Evolutionary conservation across 2,888 invertebrate species (phyloP), one percentile per base, ranked within the genome.

Genomic region (Trisateles emortualis): DNA sequence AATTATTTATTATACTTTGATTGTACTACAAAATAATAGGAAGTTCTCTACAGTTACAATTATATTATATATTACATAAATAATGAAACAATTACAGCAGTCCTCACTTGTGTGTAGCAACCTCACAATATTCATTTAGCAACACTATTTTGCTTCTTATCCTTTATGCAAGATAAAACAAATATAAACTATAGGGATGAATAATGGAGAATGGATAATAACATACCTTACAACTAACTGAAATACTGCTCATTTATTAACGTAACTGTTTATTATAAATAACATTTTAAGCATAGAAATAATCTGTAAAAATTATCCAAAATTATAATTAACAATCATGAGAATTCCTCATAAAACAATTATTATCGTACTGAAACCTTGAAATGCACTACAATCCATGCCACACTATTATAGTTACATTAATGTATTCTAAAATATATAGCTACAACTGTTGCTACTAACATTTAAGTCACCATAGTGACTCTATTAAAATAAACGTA

Each of bases 21-120:
- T 92, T 92, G 90, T 92, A 92, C 92, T 92, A 92, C 92, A 92
- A 92, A 92, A 92, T 92, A 92, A 92, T 92, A 92, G 92, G 92
- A 92, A 91, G 88, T 85, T 92, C 84, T 91, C 92, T 92, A 92
- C 91, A 90, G 83, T 88, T 90, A 90, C 83, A 85, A 64, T 71
- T 68, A 68, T 65, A 84, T 88, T 82, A 87, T 88, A 90, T 90
- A 85, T 86, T 90, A 92, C 90, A 92, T 88, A 90, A 88, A 90
- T 90, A 88, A 85, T 83, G 79, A 89, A 89, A 87, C 84, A 86
- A 86, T 84, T 85, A 85, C 78, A 85, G 84, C 84, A 86, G 83
- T 86, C 81, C 79, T 80, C 84, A 76, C 70, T 79, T 65, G 61
- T 74, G 76, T 81, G 76, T 81, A 80, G 78, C 78, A 71, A 78